These are phyloP conservation scores for fruit fly (Drosophila melanogaster) DNA, from an alignment of 1,140 invertebrate genomes.

Conservation along the genomic window DNA sequence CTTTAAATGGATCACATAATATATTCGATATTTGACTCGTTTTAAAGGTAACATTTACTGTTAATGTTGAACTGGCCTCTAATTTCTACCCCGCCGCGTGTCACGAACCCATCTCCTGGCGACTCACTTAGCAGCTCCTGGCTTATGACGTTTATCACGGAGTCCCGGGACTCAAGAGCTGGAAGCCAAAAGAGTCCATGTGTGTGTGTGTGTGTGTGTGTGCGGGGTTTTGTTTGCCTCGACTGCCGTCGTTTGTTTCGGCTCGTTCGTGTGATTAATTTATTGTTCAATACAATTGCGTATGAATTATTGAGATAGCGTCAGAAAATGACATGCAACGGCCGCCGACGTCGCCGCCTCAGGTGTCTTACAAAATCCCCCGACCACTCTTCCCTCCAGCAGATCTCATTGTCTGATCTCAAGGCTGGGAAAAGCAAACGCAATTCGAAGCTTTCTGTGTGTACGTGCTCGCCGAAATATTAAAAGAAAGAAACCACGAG, in stretches of 20 bases:
- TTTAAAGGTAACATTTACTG: not conserved
- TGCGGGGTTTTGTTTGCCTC: slow-evolving; percentile 10
- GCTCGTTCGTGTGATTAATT: slow-evolving; percentile 79
- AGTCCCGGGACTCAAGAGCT: slow-evolving; percentile 29
- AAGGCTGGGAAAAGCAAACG: slow-evolving; percentile 54
- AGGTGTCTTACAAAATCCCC: slow-evolving; percentile 59
- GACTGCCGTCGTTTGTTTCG: slow-evolving; percentile 30
- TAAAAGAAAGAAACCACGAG: not conserved
- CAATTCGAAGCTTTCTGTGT: slow-evolving; percentile 27
- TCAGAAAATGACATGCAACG: slow-evolving; percentile 79
- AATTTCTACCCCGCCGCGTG: not conserved
- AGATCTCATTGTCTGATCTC: slow-evolving; percentile 54
- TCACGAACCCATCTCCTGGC: slow-evolving; percentile 11
- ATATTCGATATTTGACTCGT: too few species aligned
- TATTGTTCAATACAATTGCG: slow-evolving; percentile 81
- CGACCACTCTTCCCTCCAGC: not conserved
- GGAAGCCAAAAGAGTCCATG: slow-evolving; percentile 17
- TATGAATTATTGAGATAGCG: slow-evolving; percentile 80
- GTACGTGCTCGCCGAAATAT: slow-evolving; percentile 40
- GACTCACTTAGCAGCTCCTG: slow-evolving; percentile 36
- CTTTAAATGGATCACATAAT: too few species aligned
- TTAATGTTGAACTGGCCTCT: too few species aligned
- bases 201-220: slow-evolving; percentile 39
- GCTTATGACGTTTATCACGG: slow-evolving; percentile 50
- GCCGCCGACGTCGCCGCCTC: slow-evolving; percentile 62